Base-by-base conservation (phyloP, 2,797 vertebrate genomes). In the Coregonus suidteri region DNA sequence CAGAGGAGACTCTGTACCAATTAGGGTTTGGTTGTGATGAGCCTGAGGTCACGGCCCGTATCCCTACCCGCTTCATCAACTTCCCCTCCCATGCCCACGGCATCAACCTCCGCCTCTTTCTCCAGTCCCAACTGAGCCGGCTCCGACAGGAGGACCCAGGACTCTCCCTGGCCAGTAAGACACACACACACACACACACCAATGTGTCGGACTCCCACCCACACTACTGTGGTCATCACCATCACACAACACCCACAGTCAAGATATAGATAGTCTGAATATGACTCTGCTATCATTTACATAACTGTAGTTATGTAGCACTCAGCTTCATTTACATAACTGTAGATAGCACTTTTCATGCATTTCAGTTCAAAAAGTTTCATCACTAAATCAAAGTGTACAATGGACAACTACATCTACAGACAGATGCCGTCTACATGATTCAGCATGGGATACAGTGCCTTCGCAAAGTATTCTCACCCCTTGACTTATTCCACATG, bases 21-120 rank as follows among this genome's bases (percentile, higher is more conserved):
- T 89, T 99, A 82, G 97, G 97, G 41, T 99, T 99, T 3, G 96
- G 94, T 75, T 88, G 85, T 6, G 95, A 96, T 11, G 95, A 96
- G 84, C 93, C 91, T 0, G 95, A 94, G 84, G 92, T 95, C 9
- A 91, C 93, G 0, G 90, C 94, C 11, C 94, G 96, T 37, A 94
- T 98, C 71, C 97, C 97, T 0, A 76, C 94, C 1, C 95, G 97
- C 11, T 99, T 98, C 94, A 96, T 99, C 81, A 91, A 88, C 20
- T 94, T 93, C 65, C 95, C 96, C 0, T 99, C 97, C 37, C 90
- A 92, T 53, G 95, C 96, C 74, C 89, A 76, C 13, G 97, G 97
- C 84, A 97, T 99, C 80, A 94, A 97, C 89, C 96, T 98, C 88
- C 96, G 95, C 53, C 89, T 97, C 64, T 98, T 98, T 82, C 90